Evolutionary conservation across 1,140 invertebrate species (phyloP), one percentile per base, ranked within the genome.

Genomic region (Lordiphosa collinella): DNA sequence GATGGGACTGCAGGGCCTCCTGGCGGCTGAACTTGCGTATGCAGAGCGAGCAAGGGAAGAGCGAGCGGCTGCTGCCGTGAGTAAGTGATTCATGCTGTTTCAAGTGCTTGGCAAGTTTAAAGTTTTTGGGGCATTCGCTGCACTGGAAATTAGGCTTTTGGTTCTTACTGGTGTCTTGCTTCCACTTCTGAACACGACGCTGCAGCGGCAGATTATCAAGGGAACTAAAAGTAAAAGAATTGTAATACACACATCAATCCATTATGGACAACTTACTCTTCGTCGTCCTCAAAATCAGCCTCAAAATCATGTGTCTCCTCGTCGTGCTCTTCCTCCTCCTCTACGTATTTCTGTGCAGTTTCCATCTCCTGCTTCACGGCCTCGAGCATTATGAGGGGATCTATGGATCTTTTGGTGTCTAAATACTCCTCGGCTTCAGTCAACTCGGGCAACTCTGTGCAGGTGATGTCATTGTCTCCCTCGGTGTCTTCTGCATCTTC

Each of bases 341-440:
- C 47, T 4, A 9, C 3, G 1, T 18, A 25, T 2, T 4, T 25
- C 2, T 36, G 10, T 9, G 32, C 18, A 22, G 18, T 41, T 9
- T 65, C 68, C 1, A 10, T 14, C 37, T 82, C 78, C 12, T 62
- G 40, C 38, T 82, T 82, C 3, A 82, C 73, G 2, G 59, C 38
- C 6, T 82, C 78, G 4, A 84, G 51, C 76, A 78, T 84, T 3
- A 48, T 82, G 0, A 82, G 34, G 0, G 76, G 76, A 56, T 82
- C 76, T 10, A 50, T 40, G 0, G 58, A 60, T n/a, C 76, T 84
- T 22, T 84, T 82, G 13, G 13, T 63, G 18, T 68, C 52, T 22
- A 51, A 16, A 14, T 63, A 49, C 10, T 35, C 5, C 11, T 46
- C 43, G 4, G 55, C 40, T 13, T 40, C 25, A 16, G 47, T 47